Conservation (phyloP, 2,113 vertebrate species). For the Dicrurus megarhynchus region DNA sequence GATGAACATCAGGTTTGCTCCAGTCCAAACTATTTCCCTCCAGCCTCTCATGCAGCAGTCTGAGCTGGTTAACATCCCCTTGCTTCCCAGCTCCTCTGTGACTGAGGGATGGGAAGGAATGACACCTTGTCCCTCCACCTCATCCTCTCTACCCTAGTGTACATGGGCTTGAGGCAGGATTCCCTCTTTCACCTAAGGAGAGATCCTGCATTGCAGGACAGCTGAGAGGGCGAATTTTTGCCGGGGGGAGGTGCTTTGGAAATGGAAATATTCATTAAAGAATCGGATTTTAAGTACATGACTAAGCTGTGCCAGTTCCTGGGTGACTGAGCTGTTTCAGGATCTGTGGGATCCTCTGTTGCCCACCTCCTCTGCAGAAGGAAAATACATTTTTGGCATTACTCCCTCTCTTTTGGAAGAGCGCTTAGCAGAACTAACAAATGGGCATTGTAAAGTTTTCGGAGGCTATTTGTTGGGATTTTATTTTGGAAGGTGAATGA, state of each 20-base stretch:
- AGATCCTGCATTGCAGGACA: background rate
- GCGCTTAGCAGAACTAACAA: background rate
- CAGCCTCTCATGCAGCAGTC: background rate
- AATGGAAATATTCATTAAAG: background rate
- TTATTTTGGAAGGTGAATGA: background rate
- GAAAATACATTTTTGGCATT: background rate
- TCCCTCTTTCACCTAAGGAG: background rate
- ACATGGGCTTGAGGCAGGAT: background rate
- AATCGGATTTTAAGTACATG: background rate
- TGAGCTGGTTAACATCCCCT: background rate
- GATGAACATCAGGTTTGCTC: accelerated
- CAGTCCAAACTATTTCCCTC: background rate
- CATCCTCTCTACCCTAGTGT: background rate
- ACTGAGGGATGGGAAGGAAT: background rate
- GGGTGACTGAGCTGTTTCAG: background rate
- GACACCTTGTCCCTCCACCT: background rate
- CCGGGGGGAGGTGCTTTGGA: background rate
- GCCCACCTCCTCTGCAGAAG: background rate
- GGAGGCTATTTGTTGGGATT: background rate
- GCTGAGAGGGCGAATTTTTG: background rate
- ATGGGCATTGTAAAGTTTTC: background rate
- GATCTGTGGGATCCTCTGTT: background rate
- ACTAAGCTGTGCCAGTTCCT: background rate
- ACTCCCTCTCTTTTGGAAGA: background rate
- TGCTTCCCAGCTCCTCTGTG: background rate